A percentile compares a stretch with the other conserved stretches of the same genome.
phyloP scores from a whole-genome alignment of 2,888 invertebrate species.

The Acheta domesticus region DNA sequence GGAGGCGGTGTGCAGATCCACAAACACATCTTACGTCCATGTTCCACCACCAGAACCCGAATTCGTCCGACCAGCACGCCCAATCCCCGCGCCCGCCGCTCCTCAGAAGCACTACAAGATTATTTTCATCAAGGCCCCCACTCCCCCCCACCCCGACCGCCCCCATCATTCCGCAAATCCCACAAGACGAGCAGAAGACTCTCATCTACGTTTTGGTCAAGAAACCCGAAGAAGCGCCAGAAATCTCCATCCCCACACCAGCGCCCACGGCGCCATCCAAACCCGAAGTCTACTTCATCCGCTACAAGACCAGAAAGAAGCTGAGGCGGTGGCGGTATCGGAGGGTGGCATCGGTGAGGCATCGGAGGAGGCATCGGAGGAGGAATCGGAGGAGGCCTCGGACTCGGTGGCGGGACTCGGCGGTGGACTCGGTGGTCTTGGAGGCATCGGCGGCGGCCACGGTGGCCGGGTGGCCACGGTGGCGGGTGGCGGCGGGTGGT shows the following conservation, averaged over 20 bases:
- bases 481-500: neutral
- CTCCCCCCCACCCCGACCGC: constrained; percentile 77
- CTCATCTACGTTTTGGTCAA: constrained; percentile 85
- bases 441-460: neutral
- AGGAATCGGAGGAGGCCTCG: neutral
- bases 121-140: constrained; percentile 88
- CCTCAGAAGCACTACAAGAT: constrained; percentile 88
- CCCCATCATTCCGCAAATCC: constrained; percentile 74
- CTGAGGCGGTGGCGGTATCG: constrained; percentile 30
- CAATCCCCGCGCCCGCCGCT: constrained; percentile 63
- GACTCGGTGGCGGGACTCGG: neutral
- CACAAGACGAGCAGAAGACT: constrained; percentile 77
- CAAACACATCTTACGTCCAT: constrained; percentile 85
- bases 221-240: constrained; percentile 80
- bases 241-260: constrained; percentile 70
- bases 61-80: constrained; percentile 62
- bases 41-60: constrained; percentile 83
- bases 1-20: constrained; percentile 59
- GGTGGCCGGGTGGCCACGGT: neutral
- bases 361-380: constrained; percentile 20
- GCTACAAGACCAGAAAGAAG: constrained; percentile 66
- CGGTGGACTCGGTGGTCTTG: neutral
- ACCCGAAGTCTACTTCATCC: constrained; percentile 88
- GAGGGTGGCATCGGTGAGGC: constrained; percentile 5
- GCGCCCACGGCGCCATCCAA: constrained; percentile 81